A percentile compares a stretch with the other conserved stretches of the same genome.
These are phyloP conservation scores for Trisateles emortualis DNA, from an alignment of 2,888 invertebrate genomes.

Conservation along the genomic window DNA sequence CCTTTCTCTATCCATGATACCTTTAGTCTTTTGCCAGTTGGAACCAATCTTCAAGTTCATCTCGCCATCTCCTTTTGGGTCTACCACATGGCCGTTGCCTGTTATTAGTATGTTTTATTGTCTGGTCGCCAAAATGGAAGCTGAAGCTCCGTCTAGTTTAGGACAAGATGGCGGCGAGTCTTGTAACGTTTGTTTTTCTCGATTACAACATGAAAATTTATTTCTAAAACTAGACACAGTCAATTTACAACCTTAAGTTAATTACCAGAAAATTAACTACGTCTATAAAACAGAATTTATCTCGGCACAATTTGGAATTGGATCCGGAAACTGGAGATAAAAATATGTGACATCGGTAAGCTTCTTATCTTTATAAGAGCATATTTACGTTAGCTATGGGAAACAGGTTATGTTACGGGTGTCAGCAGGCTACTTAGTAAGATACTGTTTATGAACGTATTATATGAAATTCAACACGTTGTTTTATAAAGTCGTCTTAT, in stretches of 20 bases:
- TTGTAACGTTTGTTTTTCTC: too few relatives aligned
- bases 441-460: constrained; percentile 14
- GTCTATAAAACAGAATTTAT: neutral
- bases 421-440: constrained; percentile 11
- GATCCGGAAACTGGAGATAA: constrained; percentile 18
- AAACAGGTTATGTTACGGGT: constrained; percentile 11
- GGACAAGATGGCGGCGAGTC: too few relatives aligned
- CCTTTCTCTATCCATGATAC: too few relatives aligned
- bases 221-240: too few relatives aligned
- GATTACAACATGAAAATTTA: neutral
- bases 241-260: too few relatives aligned
- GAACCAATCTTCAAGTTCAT: too few relatives aligned
- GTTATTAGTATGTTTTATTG: too few relatives aligned
- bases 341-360: constrained; percentile 13
- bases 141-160: too few relatives aligned
- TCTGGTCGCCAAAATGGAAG: too few relatives aligned
- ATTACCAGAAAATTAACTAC: neutral
- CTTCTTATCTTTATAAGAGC: constrained; percentile 14
- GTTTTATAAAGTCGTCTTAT: constrained; percentile 1
- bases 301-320: constrained; percentile 12
- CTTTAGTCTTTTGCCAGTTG: too few relatives aligned
- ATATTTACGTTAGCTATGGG: constrained; percentile 17
- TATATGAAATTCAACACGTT: constrained; percentile 12
- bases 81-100: too few relatives aligned
- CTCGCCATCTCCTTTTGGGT: too few relatives aligned